A percentile compares a stretch with the other conserved stretches of the same genome.
These are phyloP conservation scores for Sigmodon hispidus DNA, from an alignment of 2,113 vertebrate species.

Conservation along the genomic window DNA sequence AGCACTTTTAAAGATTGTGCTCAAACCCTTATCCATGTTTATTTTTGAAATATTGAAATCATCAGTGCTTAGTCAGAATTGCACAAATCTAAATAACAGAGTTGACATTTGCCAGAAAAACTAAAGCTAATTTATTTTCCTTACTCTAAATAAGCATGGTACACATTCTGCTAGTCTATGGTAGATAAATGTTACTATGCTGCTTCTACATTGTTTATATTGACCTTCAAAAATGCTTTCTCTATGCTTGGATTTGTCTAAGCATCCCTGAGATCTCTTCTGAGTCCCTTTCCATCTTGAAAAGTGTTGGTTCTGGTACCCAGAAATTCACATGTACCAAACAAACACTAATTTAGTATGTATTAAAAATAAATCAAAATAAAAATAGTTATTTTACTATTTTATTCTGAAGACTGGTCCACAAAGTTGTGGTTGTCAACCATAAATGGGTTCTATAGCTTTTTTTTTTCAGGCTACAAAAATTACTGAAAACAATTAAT, in stretches of 20 bases:
- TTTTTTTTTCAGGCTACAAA: background rate
- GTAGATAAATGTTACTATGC: background rate
- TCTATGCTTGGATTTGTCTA: background rate
- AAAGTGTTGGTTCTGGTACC: background rate
- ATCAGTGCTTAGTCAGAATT: background rate
- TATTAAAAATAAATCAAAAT: slow-evolving; percentile 14
- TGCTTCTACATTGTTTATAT: slow-evolving; percentile 10
- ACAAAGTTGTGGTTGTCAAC: background rate
- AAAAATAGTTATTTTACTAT: background rate
- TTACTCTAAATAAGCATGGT: slow-evolving; percentile 29
- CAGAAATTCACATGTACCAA: background rate
- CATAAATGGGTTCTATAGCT: background rate
- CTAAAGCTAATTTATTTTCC: slow-evolving; percentile 8
- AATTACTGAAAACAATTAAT: background rate
- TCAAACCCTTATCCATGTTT: background rate
- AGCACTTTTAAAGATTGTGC: background rate
- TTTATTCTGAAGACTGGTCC: background rate
- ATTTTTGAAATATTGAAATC: slow-evolving; percentile 41
- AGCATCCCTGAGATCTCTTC: background rate
- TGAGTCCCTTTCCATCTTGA: slow-evolving; percentile 2
- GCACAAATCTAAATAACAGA: background rate
- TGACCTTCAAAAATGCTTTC: slow-evolving; percentile 48
- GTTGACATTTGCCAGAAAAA: background rate
- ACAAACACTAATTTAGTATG: slow-evolving; percentile 2
- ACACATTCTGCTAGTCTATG: slow-evolving; percentile 9